Base-by-base conservation (phyloP, 2,888 invertebrate genomes). In the Brenthis hecate region DNA sequence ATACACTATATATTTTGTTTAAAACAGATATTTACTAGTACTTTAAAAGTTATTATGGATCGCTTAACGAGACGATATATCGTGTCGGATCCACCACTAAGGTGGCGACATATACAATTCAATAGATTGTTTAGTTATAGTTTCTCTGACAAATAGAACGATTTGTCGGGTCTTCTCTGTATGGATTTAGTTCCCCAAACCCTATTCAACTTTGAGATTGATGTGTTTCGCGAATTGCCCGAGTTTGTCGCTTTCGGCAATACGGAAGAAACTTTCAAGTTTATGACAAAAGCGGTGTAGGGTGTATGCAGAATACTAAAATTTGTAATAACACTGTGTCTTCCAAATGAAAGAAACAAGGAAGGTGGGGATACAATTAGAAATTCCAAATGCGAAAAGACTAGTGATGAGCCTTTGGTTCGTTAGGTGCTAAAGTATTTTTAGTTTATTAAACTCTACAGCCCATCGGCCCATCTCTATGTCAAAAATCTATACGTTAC, bases 191-290 rank as follows among this genome's bases (percentile, higher is more conserved):
- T 67, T 67, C 61, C 68, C 53, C 64, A 64, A 70, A 53, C 68
- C 72, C 60, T 68, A 70, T 70, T 63, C 64, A 80, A 81, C 80
- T 74, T 74, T 16, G 76, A 84, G 86, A 86, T 87, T 86, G 86
- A 87, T 86, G 85, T 83, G 82, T 82, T 84, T 81, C 76, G 76
- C 76, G 77, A 73, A 80, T 75, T 78, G 83, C 81, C 73, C 70
- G 72, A 76, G 74, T 76, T 76, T 65, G 73, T 71, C 72, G 73
- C 72, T 75, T 73, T 66, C 72, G 70, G 71, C 72, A 75, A 74
- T 80, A 77, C 76, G 74, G 76, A 73, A 61, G 72, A 77, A 81
- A 84, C 81, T 85, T 78, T 73, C 75, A 76, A 79, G 80, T 85
- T 82, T 82, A 84, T 77, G 79, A 78, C 77, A 75, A 66, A 70